Base-by-base conservation (phyloP, 2,113 vertebrate species). In the Neomonachus schauinslandi region DNA sequence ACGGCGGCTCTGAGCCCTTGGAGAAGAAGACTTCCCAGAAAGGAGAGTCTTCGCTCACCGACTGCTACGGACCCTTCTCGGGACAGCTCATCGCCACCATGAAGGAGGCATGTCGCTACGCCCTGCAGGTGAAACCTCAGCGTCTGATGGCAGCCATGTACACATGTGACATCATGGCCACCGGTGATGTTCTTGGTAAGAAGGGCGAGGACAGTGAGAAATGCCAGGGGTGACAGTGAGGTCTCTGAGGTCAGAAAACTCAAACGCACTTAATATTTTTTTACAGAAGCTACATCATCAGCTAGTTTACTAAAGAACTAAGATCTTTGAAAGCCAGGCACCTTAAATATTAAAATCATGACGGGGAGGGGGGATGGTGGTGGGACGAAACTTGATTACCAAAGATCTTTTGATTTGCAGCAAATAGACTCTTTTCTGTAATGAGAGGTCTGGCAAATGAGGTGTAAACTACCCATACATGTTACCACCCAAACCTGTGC, bases 141-240 rank as follows among this genome's bases (percentile, higher is more conserved):
- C 99, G 99, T 3, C 99, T 99, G 28, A 99, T 99, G 99, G 99
- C 99, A n/a, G 99, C 99, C 0, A 99, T 99, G 99, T 99, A 99
- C 95, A 99, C 99, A 0, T 99, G 99, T 65, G 99, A 99, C 95
- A 99, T 99, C 96, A 99, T 99, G 99, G 99, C 99, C 76, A 99
- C 99, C 1, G 99, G 99, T 0, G 99, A 99, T 12, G 99, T 99
- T 72, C 97, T 99, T 7, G 99, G 99, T 99, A 99, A 99, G 99
- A 5, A 36, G 18, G 61, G 19, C 10, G 1, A 2, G 12, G 82
- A 42, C 24, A 59, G 79, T 8, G 74, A 31, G 11, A 51, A 13
- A 4, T 28, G 2, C 28, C 46, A 69, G 39, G 46, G 36, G 12
- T 18, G 82, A 26, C 15, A 36, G 80, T 3, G 74, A 31, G 11